These are phyloP conservation scores for Zoroaster sp. DNA, from an alignment of 53 echinoderm and acorn worm species.

Conservation along the genomic window DNA sequence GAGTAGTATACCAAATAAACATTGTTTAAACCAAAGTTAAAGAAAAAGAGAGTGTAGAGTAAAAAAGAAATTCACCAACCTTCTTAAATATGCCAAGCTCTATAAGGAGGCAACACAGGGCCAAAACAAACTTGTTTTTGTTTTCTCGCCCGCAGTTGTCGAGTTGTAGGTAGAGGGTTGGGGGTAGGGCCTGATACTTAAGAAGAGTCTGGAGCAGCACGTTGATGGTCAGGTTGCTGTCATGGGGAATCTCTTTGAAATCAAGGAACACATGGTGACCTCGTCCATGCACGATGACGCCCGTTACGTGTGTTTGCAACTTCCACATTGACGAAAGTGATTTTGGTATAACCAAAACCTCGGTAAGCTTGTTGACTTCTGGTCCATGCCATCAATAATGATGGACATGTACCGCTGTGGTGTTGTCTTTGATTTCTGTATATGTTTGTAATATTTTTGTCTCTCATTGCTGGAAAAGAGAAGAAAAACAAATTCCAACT, in stretches of 20 bases:
- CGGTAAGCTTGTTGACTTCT: constrained; percentile 21
- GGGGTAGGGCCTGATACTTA: constrained; percentile 15
- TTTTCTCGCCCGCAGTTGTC: constrained; percentile 64
- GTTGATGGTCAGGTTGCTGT: constrained; percentile 53
- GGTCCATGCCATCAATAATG: constrained; percentile 65
- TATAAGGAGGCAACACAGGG: constrained; percentile 38
- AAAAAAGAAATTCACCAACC: neutral
- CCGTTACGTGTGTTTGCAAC: constrained; percentile 62
- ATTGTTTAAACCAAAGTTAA: neutral
- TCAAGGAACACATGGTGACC: constrained; percentile 54
- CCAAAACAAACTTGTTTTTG: constrained; percentile 64
- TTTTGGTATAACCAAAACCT: neutral
- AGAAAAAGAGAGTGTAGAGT: neutral
- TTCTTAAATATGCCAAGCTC: constrained; percentile 34
- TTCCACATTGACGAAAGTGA: constrained; percentile 29
- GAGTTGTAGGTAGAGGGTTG: constrained; percentile 56
- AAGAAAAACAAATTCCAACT: neutral
- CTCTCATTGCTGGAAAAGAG: constrained; percentile 28
- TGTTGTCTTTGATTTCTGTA: constrained; percentile 6
- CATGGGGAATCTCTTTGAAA: constrained; percentile 59
- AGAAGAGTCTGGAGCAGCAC: constrained; percentile 15
- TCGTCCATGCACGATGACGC: constrained; percentile 60
- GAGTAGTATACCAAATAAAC: neutral
- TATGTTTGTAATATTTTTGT: constrained; percentile 63
- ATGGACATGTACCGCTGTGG: constrained; percentile 41